Conservation (phyloP, 2,888 invertebrate species). For the Quadroppia sp. region DNA sequence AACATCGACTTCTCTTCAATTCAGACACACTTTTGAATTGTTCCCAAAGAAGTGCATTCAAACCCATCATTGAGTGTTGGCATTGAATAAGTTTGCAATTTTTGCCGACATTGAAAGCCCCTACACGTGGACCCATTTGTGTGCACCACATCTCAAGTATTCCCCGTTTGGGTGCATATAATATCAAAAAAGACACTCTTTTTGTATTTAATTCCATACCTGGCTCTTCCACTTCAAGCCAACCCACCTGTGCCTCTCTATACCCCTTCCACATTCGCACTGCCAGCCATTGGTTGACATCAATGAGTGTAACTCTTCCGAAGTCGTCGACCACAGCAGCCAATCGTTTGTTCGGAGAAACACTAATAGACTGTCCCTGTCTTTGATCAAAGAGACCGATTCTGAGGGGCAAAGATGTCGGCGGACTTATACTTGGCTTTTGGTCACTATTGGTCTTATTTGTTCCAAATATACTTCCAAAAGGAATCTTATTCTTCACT, state of each 20-base stretch:
- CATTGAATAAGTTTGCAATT: slow-evolving; percentile 68
- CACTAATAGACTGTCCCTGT: slow-evolving; percentile 66
- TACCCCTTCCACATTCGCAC: slow-evolving; percentile 92
- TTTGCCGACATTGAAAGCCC: slow-evolving; percentile 83
- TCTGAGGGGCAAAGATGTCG: slow-evolving; percentile 67
- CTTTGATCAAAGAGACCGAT: slow-evolving; percentile 77
- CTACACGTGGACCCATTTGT: slow-evolving; percentile 82
- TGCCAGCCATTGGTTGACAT: slow-evolving; percentile 71
- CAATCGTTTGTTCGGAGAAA: slow-evolving; percentile 73
- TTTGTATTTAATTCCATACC: slow-evolving; percentile 54
- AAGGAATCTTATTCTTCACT: slow-evolving; percentile 60
- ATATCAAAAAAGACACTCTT: slow-evolving; percentile 75
- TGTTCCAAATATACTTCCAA: neutral
- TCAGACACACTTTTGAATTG: slow-evolving; percentile 22
- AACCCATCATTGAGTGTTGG: slow-evolving; percentile 73
- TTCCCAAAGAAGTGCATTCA: slow-evolving; percentile 56
- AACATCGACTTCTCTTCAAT: slow-evolving; percentile 60
- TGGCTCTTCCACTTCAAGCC: slow-evolving; percentile 69
- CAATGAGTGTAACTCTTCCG: slow-evolving; percentile 80
- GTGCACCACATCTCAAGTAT: slow-evolving; percentile 85
- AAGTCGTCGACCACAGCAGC: slow-evolving; percentile 78
- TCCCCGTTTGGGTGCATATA: slow-evolving; percentile 88
- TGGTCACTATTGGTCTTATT: neutral
- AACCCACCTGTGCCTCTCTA: slow-evolving; percentile 89
- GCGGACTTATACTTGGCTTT: slow-evolving; percentile 59